Percentiles rank a stretch among this genome's conserved stretches.
These are phyloP conservation scores for Coptodon rendalli DNA, from an alignment of 2,113 vertebrate species.

Conservation along the genomic window DNA sequence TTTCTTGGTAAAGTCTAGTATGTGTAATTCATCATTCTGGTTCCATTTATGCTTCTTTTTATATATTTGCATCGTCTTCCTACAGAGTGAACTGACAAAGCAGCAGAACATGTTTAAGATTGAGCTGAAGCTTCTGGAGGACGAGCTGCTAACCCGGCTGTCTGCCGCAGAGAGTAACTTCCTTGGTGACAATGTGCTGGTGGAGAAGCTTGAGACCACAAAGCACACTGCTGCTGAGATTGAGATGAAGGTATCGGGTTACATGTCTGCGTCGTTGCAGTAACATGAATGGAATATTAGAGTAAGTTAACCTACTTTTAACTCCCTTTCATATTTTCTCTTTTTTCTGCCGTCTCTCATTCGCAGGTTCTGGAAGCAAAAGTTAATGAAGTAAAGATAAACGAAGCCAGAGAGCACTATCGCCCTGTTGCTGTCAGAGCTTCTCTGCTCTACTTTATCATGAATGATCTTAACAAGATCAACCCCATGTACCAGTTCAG, in stretches of 20 bases:
- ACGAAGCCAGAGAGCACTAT: constrained; percentile 75
- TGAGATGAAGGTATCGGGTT: constrained; percentile 69
- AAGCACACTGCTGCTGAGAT: constrained; percentile 76
- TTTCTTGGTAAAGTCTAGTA: background rate
- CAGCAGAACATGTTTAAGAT: constrained; percentile 84
- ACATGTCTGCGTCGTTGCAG: background rate
- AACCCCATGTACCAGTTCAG: constrained; percentile 83
- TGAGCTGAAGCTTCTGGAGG: constrained; percentile 78
- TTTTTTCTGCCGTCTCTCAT: background rate
- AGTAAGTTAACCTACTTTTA: background rate
- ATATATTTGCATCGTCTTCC: background rate
- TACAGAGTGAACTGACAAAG: constrained; percentile 73
- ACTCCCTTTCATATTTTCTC: background rate
- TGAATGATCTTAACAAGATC: constrained; percentile 82
- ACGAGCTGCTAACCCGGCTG: constrained; percentile 72
- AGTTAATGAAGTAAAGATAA: constrained; percentile 78
- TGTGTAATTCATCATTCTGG: background rate
- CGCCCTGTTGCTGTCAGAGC: constrained; percentile 73
- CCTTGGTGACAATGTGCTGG: constrained; percentile 67
- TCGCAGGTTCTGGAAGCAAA: constrained; percentile 76
- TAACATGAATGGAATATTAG: background rate
- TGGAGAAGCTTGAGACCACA: constrained; percentile 79
- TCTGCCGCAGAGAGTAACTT: constrained; percentile 75
- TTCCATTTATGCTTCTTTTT: background rate
- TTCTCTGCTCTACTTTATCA: constrained; percentile 79